A percentile compares a stretch with the other conserved stretches of the same genome.
Evolutionary conservation across 2,797 vertebrate species (phyloP).

Genomic region (Vireo griseus): DNA sequence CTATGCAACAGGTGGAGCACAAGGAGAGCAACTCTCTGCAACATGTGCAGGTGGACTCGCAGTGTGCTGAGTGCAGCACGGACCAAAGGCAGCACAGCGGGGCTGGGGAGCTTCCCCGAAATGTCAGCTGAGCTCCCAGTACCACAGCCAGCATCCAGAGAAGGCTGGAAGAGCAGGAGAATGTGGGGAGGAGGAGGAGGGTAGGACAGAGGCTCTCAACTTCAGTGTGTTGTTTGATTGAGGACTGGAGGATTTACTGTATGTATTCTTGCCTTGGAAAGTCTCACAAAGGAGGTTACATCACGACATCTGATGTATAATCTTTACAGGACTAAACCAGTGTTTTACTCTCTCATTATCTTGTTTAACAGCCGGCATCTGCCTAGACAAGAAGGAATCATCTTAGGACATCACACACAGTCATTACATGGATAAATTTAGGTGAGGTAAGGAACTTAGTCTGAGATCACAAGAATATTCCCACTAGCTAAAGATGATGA

Average conservation of each 20-base stretch:
- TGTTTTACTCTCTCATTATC: conserved; percentile 17
- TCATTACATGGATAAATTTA: neutral
- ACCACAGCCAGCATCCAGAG: neutral
- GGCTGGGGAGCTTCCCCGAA: neutral
- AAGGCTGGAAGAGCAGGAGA: neutral
- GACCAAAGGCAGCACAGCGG: neutral
- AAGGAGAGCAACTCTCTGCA: neutral
- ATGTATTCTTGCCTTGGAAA: neutral
- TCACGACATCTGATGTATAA: neutral
- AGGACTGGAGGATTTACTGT: neutral
- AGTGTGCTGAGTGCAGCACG: neutral
- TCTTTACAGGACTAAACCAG: neutral
- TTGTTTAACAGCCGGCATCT: neutral
- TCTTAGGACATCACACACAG: neutral
- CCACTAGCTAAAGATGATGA: neutral
- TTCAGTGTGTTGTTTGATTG: neutral
- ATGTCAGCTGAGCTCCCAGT: neutral
- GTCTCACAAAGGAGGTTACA: neutral
- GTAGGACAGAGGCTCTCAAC: neutral
- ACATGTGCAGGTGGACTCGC: neutral
- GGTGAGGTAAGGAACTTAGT: neutral
- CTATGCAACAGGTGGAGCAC: neutral
- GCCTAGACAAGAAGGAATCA: neutral
- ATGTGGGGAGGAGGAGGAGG: neutral
- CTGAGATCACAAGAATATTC: conserved; percentile 13